These are phyloP conservation scores for Drosophila maculinotata DNA, from an alignment of 2,888 invertebrate species.

Conservation along the genomic window DNA sequence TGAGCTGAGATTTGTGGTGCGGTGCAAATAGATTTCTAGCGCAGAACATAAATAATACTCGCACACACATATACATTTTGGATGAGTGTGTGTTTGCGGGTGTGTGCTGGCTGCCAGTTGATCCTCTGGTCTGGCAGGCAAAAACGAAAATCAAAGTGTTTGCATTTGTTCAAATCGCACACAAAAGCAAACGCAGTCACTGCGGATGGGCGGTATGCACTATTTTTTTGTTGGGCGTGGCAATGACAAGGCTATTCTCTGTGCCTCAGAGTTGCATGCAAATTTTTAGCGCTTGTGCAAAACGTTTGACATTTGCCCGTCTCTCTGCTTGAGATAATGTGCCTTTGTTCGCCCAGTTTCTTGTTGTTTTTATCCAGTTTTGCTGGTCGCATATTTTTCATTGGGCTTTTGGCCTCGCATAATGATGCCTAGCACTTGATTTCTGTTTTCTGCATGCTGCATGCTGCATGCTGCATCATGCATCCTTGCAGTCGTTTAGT, in stretches of 20 bases:
- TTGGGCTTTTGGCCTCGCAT: constrained; percentile 54
- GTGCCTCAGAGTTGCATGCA: constrained; percentile 64
- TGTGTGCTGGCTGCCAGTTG: constrained; percentile 54
- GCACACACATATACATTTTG: constrained; percentile 42
- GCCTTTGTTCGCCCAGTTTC: constrained; percentile 50
- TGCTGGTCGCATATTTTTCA: constrained; percentile 60
- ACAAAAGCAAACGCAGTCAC: constrained; percentile 57
- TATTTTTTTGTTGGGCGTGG: constrained; percentile 38
- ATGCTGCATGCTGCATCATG: constrained; percentile 20
- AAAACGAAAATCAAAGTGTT: constrained; percentile 77
- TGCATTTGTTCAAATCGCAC: constrained; percentile 76
- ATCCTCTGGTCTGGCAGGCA: constrained; percentile 61
- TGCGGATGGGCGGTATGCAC: constrained; percentile 25
- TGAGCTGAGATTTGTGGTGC: constrained; percentile 84
- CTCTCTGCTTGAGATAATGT: constrained; percentile 69
- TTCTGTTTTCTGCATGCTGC: constrained; percentile 32
- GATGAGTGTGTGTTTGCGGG: constrained; percentile 26
- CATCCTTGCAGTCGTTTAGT: constrained; percentile 7
- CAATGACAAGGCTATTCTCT: constrained; percentile 41
- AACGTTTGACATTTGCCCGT: constrained; percentile 79
- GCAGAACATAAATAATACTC: constrained; percentile 83
- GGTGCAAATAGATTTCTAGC: constrained; percentile 84
- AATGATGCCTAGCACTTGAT: constrained; percentile 69
- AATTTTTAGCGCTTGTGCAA: constrained; percentile 62
- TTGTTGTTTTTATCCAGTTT: constrained; percentile 37